Percentiles rank a stretch among this genome's conserved stretches.
Evolutionary conservation across 1,140 invertebrate species (phyloP).

Genomic region (Kradibia gibbosae): DNA sequence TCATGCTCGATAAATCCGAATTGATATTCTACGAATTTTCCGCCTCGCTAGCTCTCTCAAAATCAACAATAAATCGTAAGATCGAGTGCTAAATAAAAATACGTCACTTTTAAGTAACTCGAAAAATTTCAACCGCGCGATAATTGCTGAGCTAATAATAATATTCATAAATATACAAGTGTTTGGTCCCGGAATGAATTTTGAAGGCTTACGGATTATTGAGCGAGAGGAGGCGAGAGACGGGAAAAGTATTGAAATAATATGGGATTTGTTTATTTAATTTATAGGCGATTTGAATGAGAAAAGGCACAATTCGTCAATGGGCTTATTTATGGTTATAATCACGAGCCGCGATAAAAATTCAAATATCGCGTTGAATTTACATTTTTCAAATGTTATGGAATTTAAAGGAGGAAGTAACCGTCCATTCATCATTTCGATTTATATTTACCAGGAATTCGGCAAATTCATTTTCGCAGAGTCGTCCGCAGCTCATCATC

Average conservation of each 20-base stretch:
- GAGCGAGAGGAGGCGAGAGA: no score
- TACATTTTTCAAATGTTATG: background rate
- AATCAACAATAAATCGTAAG: no score
- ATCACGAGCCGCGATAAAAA: background rate
- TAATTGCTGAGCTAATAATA: no score
- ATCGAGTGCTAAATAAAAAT: no score
- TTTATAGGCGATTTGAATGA: background rate
- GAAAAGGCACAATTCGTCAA: background rate
- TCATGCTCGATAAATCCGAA: background rate
- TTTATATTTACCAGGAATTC: slow-evolving; percentile 23
- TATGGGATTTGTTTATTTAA: background rate
- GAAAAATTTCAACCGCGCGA: no score
- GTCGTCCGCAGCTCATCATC: background rate
- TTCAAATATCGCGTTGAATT: background rate
- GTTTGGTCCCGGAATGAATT: no score
- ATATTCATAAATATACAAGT: no score
- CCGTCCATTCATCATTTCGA: background rate
- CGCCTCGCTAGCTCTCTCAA: no score
- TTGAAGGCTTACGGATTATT: no score
- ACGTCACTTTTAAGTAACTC: no score
- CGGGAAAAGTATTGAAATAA: background rate
- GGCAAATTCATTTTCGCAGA: slow-evolving; percentile 19
- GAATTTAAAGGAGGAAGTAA: background rate
- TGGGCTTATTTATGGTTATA: background rate
- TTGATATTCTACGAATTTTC: background rate